These are phyloP conservation scores for Caretta caretta DNA, from an alignment of 2,113 vertebrate genomes.

Conservation along the genomic window DNA sequence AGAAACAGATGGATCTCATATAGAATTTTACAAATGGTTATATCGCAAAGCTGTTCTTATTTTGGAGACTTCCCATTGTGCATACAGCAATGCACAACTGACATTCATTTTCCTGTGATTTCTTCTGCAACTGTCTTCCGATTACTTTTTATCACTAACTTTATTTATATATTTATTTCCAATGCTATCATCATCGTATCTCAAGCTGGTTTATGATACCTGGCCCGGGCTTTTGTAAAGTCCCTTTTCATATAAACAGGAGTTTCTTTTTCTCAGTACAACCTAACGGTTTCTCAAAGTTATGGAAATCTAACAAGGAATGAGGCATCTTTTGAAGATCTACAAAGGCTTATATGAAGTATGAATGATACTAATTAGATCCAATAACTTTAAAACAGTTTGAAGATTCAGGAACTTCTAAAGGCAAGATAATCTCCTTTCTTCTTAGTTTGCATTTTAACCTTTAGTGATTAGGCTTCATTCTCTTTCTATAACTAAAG, in stretches of 20 bases:
- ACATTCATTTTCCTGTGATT: constrained; percentile 42
- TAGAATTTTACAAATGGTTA: background rate
- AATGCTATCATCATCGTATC: constrained; percentile 37
- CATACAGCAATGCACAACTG: background rate
- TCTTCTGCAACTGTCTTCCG: constrained; percentile 20
- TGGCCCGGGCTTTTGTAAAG: constrained; percentile 24
- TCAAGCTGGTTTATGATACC: constrained; percentile 29
- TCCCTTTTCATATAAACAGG: constrained; percentile 25
- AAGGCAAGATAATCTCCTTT: constrained; percentile 50
- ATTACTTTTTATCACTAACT: constrained; percentile 37
- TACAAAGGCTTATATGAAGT: constrained; percentile 62
- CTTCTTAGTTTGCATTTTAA: constrained; percentile 53
- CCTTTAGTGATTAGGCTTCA: constrained; percentile 51
- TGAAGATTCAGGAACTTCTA: constrained; percentile 15
- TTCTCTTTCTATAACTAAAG: constrained; percentile 37
- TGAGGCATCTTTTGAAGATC: constrained; percentile 45
- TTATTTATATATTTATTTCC: constrained; percentile 10
- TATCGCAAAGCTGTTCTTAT: background rate
- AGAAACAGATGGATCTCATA: background rate
- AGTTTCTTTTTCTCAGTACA: constrained; percentile 8
- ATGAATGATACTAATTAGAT: constrained; percentile 66
- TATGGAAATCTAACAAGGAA: constrained; percentile 37
- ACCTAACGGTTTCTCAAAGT: constrained; percentile 48
- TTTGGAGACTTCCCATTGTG: rapidly evolving
- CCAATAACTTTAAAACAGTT: constrained; percentile 49